Evolutionary conservation across 2,797 vertebrate species (phyloP).

Genomic region (Hyperoplus immaculatus): DNA sequence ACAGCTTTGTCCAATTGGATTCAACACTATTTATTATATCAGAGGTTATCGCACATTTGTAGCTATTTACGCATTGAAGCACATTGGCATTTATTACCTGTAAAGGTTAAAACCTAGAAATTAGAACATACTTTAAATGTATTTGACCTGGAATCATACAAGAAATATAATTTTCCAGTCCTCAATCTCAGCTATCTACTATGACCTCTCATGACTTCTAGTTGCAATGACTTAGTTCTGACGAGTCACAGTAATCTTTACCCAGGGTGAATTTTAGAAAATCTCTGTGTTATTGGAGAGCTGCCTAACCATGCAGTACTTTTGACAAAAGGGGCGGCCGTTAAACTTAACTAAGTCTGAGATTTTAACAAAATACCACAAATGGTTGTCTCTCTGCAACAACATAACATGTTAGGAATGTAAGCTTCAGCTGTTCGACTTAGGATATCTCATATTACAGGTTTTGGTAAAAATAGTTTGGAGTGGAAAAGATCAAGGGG

Average conservation of each 20-base stretch:
- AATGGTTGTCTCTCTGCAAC: not conserved
- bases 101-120: constrained; percentile 24
- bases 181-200: constrained; percentile 6
- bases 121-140: constrained; percentile 6
- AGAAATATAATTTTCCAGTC: constrained; percentile 28
- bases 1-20: not conserved
- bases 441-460: not conserved
- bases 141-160: constrained; percentile 27
- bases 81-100: not conserved
- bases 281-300: not conserved
- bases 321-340: not conserved
- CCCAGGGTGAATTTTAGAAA: not conserved
- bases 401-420: not conserved
- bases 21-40: constrained; percentile 7
- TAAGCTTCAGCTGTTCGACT: not conserved
- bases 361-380: not conserved
- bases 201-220: constrained; percentile 31
- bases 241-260: constrained; percentile 24
- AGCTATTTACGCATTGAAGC: not conserved
- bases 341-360: no score
- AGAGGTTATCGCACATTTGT: not conserved
- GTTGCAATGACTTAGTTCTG: constrained; percentile 11
- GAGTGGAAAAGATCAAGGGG: not conserved
- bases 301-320: not conserved
- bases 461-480: not conserved